Percentiles rank a stretch among this genome's conserved stretches.
Evolutionary conservation across 2,797 vertebrate species (phyloP).

Genomic region (Brachymystax lenok): DNA sequence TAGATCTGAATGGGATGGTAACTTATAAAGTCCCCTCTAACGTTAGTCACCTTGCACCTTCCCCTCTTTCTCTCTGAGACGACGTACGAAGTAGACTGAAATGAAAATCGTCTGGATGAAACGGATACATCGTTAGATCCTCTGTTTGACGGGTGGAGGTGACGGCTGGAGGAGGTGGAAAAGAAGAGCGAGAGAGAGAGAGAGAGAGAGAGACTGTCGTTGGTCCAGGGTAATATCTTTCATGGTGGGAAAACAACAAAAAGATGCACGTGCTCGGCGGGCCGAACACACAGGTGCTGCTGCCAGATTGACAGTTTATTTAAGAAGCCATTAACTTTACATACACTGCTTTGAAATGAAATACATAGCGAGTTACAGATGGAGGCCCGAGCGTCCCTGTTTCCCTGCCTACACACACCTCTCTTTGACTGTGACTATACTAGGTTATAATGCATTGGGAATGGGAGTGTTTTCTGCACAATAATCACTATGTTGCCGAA

Average conservation of each 20-base stretch:
- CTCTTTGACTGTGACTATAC: conserved; percentile 29
- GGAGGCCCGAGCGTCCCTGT: conserved; percentile 44
- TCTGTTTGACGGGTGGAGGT: conserved; percentile 50
- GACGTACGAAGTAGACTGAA: conserved; percentile 66
- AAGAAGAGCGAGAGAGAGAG: not conserved
- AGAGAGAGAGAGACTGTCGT: conserved; percentile 34
- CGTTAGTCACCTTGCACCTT: conserved; percentile 63
- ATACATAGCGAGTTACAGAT: conserved; percentile 51
- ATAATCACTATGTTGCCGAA: conserved; percentile 18
- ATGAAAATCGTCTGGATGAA: conserved; percentile 74
- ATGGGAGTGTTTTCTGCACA: conserved; percentile 9
- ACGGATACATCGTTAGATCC: conserved; percentile 75
- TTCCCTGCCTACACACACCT: conserved; percentile 20
- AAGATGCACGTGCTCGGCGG: conserved; percentile 56
- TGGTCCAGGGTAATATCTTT: conserved; percentile 51
- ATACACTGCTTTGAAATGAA: conserved; percentile 69
- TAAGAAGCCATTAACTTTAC: conserved; percentile 83
- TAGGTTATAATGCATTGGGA: conserved; percentile 31
- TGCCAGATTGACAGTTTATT: conserved; percentile 80
- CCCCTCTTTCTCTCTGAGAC: conserved; percentile 1
- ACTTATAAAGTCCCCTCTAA: conserved; percentile 56
- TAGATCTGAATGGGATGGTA: conserved; percentile 67
- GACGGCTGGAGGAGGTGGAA: conserved; percentile 30
- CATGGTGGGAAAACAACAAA: conserved; percentile 40
- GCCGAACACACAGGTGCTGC: conserved; percentile 52